Conservation (phyloP, 2,113 vertebrate species). For the Ctenodactylus gundi region DNA sequence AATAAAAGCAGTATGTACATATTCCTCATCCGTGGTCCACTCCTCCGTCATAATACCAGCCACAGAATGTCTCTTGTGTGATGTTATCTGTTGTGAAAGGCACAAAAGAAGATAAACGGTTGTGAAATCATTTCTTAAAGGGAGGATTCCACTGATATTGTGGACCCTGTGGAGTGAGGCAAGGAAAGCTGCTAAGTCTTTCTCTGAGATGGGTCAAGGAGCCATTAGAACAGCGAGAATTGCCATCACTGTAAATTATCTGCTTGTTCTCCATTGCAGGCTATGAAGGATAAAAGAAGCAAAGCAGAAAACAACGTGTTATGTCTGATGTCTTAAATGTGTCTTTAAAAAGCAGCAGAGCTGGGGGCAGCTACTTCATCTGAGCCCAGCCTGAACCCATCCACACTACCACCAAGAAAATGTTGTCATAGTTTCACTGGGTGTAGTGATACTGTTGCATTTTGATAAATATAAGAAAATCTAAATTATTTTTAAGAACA, state of each 20-base stretch:
- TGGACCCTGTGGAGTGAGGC: accelerated
- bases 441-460: neutral
- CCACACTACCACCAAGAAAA: neutral
- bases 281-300: neutral
- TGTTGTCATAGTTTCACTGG: neutral
- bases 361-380: accelerated
- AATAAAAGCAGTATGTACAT: accelerated
- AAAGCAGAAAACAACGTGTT: neutral
- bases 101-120: too few species aligned
- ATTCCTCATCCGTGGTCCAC: too few species aligned
- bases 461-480: neutral
- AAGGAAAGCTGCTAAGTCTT: accelerated
- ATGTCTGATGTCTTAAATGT: accelerated
- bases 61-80: neutral
- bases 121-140: neutral
- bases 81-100: neutral
- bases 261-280: neutral
- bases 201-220: neutral
- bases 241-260: accelerated
- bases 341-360: neutral
- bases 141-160: accelerated
- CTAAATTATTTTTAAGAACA: slow-evolving; percentile 13
- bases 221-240: neutral
- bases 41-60: accelerated
- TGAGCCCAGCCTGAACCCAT: too few species aligned